Evolutionary conservation across 2,797 vertebrate genomes (phyloP).

Genomic region (Myotis vivesi): DNA sequence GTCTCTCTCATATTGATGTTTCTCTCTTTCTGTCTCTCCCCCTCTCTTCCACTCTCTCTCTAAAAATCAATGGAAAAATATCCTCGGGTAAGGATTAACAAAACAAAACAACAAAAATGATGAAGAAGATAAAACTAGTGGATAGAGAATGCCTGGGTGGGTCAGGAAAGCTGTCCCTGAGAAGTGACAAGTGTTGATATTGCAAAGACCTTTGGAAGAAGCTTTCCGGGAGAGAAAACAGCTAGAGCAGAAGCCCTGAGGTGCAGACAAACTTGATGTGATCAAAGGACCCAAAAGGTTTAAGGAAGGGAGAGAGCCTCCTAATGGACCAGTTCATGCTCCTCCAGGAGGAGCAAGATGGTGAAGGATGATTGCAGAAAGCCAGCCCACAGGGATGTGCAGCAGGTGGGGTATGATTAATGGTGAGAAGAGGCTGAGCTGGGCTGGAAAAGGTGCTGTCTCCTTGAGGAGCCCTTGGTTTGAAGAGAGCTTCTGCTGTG

Average conservation of each 20-base stretch:
- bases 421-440: neutral
- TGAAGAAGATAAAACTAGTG: neutral
- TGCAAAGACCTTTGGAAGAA: neutral
- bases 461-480: neutral
- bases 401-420: neutral
- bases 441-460: neutral
- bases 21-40: too few relatives aligned
- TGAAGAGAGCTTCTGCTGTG: neutral
- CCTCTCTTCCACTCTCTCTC: too few relatives aligned
- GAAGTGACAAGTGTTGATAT: neutral
- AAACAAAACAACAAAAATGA: too few relatives aligned
- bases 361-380: neutral
- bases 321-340: rapidly evolving
- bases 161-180: neutral
- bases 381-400: neutral
- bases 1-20: too few relatives aligned
- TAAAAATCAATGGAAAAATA: too few relatives aligned
- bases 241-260: neutral
- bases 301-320: neutral
- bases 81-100: too few relatives aligned
- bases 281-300: neutral
- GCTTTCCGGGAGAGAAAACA: neutral
- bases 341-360: neutral
- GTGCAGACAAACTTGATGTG: neutral
- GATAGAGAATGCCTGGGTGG: neutral